Evolutionary conservation across 2,797 vertebrate species (phyloP).

Genomic region (Steatocranus sp.): DNA sequence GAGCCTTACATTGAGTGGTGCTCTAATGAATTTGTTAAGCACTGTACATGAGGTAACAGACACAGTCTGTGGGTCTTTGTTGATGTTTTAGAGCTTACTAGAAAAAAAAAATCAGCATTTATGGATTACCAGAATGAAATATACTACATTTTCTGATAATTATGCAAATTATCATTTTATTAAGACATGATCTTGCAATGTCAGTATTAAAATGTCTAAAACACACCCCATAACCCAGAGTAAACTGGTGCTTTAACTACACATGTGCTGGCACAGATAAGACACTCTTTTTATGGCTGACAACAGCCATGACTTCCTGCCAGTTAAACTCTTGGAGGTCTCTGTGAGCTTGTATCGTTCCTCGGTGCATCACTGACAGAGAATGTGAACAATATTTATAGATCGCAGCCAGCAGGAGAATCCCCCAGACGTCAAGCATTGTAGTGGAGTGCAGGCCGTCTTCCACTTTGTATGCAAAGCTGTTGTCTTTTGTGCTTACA

Average conservation of each 20-base stretch:
- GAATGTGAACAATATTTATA: slow-evolving; percentile 63
- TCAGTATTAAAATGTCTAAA: neutral
- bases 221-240: neutral
- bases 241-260: slow-evolving; percentile 13
- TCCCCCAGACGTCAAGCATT: slow-evolving; percentile 50
- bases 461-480: slow-evolving; percentile 66
- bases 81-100: neutral
- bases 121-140: neutral
- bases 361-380: slow-evolving; percentile 36
- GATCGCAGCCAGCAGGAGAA: slow-evolving; percentile 53
- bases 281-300: slow-evolving; percentile 32
- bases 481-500: slow-evolving; percentile 30
- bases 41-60: neutral
- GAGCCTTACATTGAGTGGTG: neutral
- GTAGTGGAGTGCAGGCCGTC: slow-evolving; percentile 24
- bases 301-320: slow-evolving; percentile 23
- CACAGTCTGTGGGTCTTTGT: neutral
- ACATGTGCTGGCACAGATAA: slow-evolving; percentile 50
- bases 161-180: neutral
- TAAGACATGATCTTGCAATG: neutral
- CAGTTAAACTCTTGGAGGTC: slow-evolving; percentile 44
- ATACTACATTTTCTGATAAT: neutral
- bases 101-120: neutral
- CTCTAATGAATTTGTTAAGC: neutral
- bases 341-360: slow-evolving; percentile 33